phyloP scores from a whole-genome alignment of 2,797 vertebrate species.

The Parauchenoglanis ngamensis region DNA sequence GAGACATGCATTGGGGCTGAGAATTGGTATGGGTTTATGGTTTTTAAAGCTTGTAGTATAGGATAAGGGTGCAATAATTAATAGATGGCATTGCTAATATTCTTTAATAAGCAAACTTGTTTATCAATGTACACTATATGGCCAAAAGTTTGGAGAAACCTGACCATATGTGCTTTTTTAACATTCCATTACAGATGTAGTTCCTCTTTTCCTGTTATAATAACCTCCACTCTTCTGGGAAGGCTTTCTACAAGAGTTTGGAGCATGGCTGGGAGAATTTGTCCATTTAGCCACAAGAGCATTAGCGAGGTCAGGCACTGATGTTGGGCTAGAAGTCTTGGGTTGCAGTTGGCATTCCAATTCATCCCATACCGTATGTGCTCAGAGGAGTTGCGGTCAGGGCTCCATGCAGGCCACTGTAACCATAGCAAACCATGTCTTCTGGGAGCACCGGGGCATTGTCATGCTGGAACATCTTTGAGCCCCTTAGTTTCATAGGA shows the following conservation, averaged over 20 bases:
- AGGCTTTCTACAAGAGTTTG: background rate
- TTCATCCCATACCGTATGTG: background rate
- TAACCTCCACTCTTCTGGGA: background rate
- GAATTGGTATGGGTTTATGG: slow-evolving; percentile 1
- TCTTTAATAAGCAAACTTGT: background rate
- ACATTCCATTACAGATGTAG: background rate
- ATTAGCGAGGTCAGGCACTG: background rate
- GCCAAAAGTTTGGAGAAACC: background rate
- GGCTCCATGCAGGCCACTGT: background rate
- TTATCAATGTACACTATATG: background rate
- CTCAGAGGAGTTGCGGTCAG: background rate
- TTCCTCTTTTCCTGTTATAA: background rate
- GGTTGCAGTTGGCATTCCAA: background rate
- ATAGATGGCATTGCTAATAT: background rate
- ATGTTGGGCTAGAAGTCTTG: background rate
- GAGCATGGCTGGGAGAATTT: background rate
- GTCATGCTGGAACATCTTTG: background rate
- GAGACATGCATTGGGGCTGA: background rate
- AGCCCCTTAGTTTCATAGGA: background rate
- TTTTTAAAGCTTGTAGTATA: background rate
- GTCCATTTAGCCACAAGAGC: background rate
- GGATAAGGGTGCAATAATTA: background rate
- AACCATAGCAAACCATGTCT: background rate
- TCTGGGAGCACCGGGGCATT: background rate
- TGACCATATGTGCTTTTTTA: background rate